Evolutionary conservation across 1,140 invertebrate species (phyloP), one percentile per base, ranked within the genome.

Genomic region (Zaprionus camerounensis): DNA sequence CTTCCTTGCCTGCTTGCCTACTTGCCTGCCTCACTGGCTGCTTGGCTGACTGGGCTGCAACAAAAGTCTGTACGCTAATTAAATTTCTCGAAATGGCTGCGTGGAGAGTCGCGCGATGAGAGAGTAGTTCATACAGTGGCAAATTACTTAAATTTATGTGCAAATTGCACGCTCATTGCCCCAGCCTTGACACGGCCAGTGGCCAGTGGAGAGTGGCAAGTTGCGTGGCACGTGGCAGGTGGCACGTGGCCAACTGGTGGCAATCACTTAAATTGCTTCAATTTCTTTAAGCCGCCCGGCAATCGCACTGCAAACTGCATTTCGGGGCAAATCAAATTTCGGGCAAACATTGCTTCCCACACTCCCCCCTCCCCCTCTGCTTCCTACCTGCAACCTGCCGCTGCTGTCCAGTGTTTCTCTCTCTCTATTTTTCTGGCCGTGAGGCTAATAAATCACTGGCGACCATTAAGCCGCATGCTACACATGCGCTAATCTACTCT

Each of bases 401-500:
- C 31, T 34, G 31, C 31, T 34, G 9, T 34, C 31, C 31, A 34
- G 31, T 34, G 31, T 34, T 34, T 11, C 67, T 17, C 6, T 46
- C 75, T 51, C 59, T 57, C 20, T 20, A 74, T 73, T 41, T 64
- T 53, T 75, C 51, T 44, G 44, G 20, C 61, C 75, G 51, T 26
- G 24, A 57, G 72, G 68, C 68, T 67, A 90, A 88, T 87, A 84
- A 84, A 90, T 88, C 85, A 87, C 78, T 46, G 58, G 70, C 31
- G 77, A 84, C 80, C 85, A 85, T 84, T 90, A 88, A 85, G 81
- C 81, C 66, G 75, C 71, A 71, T 84, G 74, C 78, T 85, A 81
- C 85, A 88, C 56, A 90, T 79, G 78, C 69, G 85, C 85, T 88
- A 88, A 88, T 88, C 85, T 85, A 88, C 85, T 84, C 63, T 53